Evolutionary conservation across 2,888 invertebrate genomes (phyloP), one percentile per base, ranked within the genome.

Genomic region (Nezara viridula): DNA sequence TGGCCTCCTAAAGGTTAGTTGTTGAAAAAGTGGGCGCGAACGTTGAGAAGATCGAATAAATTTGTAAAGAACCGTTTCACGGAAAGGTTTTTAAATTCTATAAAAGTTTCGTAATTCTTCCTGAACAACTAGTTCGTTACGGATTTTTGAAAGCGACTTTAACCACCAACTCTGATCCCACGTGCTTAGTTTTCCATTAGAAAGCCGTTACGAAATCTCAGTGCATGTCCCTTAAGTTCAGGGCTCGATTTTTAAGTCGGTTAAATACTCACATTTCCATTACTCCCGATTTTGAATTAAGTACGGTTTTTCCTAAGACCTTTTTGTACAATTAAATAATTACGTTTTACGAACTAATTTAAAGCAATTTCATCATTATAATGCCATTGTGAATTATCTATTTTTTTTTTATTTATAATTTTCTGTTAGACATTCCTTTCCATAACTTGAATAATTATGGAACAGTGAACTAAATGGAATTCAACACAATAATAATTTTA

Each of bases 1-100:
- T n/a, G n/a, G n/a, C n/a, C n/a, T 32, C 19, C 21, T 37, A 37
- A 73, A 73, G 66, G 66, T 73, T 73, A 73, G 66, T 73, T 73
- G 32, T 73, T 37, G 27, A 6, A 5, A 73, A 21, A 73, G 66
- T 73, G 10, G 32, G 60, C 27, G 60, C 14, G 1, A 24, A 73
- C 37, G 27, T 60, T 14, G 27, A 4, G 14, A 12, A 3, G 27
- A 27, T 60, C 14, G 1, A 37, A 73, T 37, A 37, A 37, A 73
- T 19, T 37, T 21, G 1, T 6, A 37, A 2, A 73, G 37, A 73
- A 73, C 16, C 32, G 12, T 27, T 60, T 27, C 4, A 7, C 16
- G 60, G 7, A 27, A 27, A 4, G 60, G 7, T 37, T 73, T 73
- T 37, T 19, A 9, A 73, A 73, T 73, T 19, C 37, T 19, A 73